Evolutionary conservation across 2,797 vertebrate species (phyloP).

Genomic region (Hybognathus amarus): DNA sequence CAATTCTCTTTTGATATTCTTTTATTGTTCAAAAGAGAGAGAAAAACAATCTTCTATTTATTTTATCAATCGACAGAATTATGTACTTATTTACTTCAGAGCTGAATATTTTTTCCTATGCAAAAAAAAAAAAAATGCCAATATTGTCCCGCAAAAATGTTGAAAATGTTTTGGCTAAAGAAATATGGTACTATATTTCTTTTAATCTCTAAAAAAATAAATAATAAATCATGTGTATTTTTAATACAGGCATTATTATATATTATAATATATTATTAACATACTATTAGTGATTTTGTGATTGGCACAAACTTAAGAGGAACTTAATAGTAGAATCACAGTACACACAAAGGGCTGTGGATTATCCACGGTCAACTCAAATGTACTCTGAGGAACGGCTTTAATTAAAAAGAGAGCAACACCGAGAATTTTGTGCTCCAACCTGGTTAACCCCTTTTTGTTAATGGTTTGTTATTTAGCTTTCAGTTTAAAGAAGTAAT

Average conservation of each 20-base stretch:
- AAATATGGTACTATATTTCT: slow-evolving; percentile 19
- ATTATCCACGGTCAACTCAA: slow-evolving; percentile 10
- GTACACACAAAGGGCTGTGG: slow-evolving; percentile 17
- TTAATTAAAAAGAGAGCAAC: slow-evolving; percentile 24
- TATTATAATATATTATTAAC: slow-evolving; percentile 42
- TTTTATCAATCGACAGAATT: slow-evolving; percentile 44
- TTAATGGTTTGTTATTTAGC: slow-evolving; percentile 34
- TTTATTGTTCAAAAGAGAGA: slow-evolving; percentile 15
- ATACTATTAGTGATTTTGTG: background rate
- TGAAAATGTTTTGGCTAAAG: slow-evolving; percentile 47
- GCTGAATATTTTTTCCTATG: slow-evolving; percentile 73
- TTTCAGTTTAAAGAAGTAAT: slow-evolving; percentile 55
- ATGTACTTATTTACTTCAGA: slow-evolving; percentile 55
- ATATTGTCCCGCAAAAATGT: slow-evolving; percentile 39
- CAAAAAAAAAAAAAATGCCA: slow-evolving; percentile 61
- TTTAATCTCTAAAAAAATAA: background rate
- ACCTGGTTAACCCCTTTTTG: slow-evolving; percentile 29
- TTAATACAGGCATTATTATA: slow-evolving; percentile 32
- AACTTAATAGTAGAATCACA: slow-evolving; percentile 16
- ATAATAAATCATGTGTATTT: background rate
- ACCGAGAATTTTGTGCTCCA: slow-evolving; percentile 26
- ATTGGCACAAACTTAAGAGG: slow-evolving; percentile 24
- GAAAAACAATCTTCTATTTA: slow-evolving; percentile 40
- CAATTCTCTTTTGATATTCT: slow-evolving; percentile 30
- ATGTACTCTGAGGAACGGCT: slow-evolving; percentile 15